Base-by-base conservation (phyloP, 2,113 vertebrate genomes). In the Notothenia rossii region DNA sequence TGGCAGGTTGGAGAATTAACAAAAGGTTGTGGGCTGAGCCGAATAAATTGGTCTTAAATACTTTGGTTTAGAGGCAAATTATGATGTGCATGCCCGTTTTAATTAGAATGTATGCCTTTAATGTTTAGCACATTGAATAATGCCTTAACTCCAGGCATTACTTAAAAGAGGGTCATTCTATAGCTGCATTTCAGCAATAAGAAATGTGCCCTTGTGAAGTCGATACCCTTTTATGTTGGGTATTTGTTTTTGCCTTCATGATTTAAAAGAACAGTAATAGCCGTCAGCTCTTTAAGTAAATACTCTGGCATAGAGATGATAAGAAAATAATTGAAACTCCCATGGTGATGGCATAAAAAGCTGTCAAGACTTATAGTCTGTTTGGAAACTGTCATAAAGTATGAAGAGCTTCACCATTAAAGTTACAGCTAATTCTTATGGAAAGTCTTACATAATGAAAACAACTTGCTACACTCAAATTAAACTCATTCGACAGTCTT, bases 261-360 rank as follows among this genome's bases (percentile, higher is more conserved):
- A 89, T 89, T 78, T 81, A 82, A 87, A 81, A 86, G 71, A 86
- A 83, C 59, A 79, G 69, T 71, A 83, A 83, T 79, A 86, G 86
- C 90, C 54, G 29, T 48, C 84, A 86, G 88, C 82, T 79, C 68
- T 75, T 81, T 79, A 77, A 79, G 73, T 81, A 82, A 88, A 90
- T 81, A 86, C 62, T 87, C 90, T 91, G 89, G 86, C n/a, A 79
- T 11, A 55, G 74, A 77, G 72, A 73, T 80, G 89, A 91, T 92
- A 93, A 89, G 86, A 78, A 75, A 86, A 78, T 5, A 85, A 85
- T 85, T 63, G 75, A 17, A 88, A 90, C 82, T 77, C 43, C 12
- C 60, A 56, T 49, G 65, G 51, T 53, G 64, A 75, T 33, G 62
- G 50, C 75, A 75, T 63, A n/a, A 74, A 81, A 63, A 63, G 46